A percentile compares a stretch with the other conserved stretches of the same genome.
Evolutionary conservation across 2,113 vertebrate species (phyloP).

Genomic region (Lagenorhynchus albirostris): DNA sequence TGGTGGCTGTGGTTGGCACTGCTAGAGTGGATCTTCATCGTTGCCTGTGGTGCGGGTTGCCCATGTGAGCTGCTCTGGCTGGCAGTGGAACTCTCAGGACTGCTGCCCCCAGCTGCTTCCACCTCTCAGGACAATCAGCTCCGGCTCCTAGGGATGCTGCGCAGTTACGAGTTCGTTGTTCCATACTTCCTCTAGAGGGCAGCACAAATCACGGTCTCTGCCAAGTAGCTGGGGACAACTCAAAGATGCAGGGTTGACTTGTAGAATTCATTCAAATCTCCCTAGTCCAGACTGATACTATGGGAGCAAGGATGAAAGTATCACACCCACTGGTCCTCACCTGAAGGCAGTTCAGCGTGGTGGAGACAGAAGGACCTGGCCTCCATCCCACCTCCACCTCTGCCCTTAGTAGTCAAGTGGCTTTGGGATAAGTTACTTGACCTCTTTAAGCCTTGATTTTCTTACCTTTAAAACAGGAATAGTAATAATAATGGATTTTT

Average conservation of each 20-base stretch:
- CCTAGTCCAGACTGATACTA: neutral
- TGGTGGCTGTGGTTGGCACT: neutral
- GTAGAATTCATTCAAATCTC: neutral
- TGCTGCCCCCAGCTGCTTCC: neutral
- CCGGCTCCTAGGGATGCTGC: neutral
- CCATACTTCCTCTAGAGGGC: conserved; percentile 25
- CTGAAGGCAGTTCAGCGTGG: neutral
- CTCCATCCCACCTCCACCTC: neutral
- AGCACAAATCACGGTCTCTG: conserved; percentile 14
- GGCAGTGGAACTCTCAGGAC: conserved; percentile 39
- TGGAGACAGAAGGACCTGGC: neutral
- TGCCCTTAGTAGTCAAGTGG: neutral
- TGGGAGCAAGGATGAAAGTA: neutral
- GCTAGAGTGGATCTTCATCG: too few species aligned
- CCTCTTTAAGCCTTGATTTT: neutral
- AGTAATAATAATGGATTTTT: neutral
- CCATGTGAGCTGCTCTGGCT: neutral
- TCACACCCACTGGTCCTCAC: neutral
- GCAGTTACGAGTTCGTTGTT: neutral
- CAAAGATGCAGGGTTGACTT: neutral
- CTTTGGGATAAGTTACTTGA: neutral
- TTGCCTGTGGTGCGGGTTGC: neutral
- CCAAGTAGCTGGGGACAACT: neutral
- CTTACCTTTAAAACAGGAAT: neutral
- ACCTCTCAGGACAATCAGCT: neutral